A percentile compares a stretch with the other conserved stretches of the same genome.
These are phyloP conservation scores for Amphibalanus amphitrite DNA, from an alignment of 1,140 invertebrate species.

Conservation along the genomic window DNA sequence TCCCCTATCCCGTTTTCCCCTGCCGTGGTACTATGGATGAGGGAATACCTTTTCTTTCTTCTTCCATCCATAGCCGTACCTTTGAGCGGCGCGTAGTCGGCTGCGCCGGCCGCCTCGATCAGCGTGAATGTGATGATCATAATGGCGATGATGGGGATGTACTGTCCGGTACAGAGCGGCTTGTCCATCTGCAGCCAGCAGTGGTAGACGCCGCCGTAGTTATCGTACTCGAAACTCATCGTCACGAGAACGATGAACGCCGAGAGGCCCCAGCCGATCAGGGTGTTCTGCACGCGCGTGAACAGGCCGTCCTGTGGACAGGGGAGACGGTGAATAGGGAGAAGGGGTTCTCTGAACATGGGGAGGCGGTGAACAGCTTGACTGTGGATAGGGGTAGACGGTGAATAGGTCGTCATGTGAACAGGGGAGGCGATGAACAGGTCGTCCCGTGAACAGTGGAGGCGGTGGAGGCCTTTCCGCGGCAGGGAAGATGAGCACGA, in stretches of 20 bases:
- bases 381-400: too few relatives aligned
- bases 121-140: slow-evolving; percentile 22
- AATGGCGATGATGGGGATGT: slow-evolving; percentile 19
- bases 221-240: slow-evolving; percentile 21
- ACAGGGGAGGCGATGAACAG: too few relatives aligned
- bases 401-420: too few relatives aligned
- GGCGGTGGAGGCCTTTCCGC: too few relatives aligned
- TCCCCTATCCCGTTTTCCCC: too few relatives aligned
- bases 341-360: too few relatives aligned
- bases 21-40: too few relatives aligned
- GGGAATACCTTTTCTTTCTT: too few relatives aligned
- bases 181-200: slow-evolving; percentile 25
- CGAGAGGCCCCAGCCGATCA: slow-evolving; percentile 23
- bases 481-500: too few relatives aligned
- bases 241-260: slow-evolving; percentile 20
- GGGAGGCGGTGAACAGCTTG: too few relatives aligned
- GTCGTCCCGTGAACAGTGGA: too few relatives aligned
- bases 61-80: slow-evolving; percentile 10
- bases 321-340: too few relatives aligned
- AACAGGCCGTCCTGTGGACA: slow-evolving; percentile 20
- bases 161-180: slow-evolving; percentile 17
- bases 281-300: slow-evolving; percentile 20
- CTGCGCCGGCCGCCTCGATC: slow-evolving; percentile 24
- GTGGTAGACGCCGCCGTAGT: slow-evolving; percentile 24
- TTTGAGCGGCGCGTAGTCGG: slow-evolving; percentile 22